Conservation (phyloP, 2,113 vertebrate genomes). For the Dendropsophus ebraccatus region DNA sequence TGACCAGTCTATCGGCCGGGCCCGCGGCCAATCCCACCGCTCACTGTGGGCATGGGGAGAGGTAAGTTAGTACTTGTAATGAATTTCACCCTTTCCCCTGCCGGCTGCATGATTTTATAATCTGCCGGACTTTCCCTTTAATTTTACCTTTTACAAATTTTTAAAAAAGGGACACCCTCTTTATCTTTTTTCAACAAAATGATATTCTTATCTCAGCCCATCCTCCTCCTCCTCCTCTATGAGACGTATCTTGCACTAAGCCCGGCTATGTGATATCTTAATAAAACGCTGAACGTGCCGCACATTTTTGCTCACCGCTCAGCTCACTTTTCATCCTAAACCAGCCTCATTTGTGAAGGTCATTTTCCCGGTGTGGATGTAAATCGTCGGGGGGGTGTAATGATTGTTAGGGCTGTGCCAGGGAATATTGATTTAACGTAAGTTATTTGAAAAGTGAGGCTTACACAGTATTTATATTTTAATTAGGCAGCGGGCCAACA, state of each 20-base stretch:
- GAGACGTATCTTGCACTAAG: background rate
- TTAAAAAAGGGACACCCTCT: too few relatives aligned
- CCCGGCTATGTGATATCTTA: background rate
- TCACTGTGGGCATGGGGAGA: too few relatives aligned
- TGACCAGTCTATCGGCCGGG: too few relatives aligned
- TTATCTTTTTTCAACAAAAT: too few relatives aligned
- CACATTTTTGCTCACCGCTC: background rate
- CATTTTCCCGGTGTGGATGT: constrained; percentile 41
- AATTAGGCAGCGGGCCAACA: constrained; percentile 57
- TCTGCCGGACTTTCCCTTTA: too few relatives aligned
- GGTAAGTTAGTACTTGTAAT: too few relatives aligned
- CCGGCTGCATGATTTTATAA: too few relatives aligned
- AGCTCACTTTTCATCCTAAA: background rate
- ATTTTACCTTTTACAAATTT: too few relatives aligned
- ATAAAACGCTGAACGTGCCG: background rate
- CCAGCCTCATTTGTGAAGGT: constrained; percentile 54
- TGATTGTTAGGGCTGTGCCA: constrained; percentile 52
- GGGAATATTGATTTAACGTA: constrained; percentile 58
- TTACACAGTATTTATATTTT: constrained; percentile 60
- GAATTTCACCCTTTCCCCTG: too few relatives aligned
- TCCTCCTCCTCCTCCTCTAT: background rate
- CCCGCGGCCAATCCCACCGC: too few relatives aligned
- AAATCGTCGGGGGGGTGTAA: constrained; percentile 53
- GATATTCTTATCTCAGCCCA: background rate
- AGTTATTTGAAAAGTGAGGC: constrained; percentile 57